These are phyloP conservation scores for Bombus sylvicola DNA, from an alignment of 1,140 invertebrate species.

Conservation along the genomic window DNA sequence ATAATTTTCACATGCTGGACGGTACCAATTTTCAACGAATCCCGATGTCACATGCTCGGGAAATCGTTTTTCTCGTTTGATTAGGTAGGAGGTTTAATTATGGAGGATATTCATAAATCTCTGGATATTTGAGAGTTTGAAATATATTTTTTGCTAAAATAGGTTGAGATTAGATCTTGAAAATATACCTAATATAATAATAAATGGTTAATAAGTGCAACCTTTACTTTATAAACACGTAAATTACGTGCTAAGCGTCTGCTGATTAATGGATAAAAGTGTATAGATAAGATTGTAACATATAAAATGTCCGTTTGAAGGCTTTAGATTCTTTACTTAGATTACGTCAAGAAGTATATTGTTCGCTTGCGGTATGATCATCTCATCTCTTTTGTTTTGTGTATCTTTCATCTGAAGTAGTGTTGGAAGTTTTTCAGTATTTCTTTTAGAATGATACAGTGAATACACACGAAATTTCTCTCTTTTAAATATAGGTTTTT, in stretches of 20 bases:
- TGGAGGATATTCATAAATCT: too few species aligned
- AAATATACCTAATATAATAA: too few species aligned
- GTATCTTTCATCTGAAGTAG: background rate
- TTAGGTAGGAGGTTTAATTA: background rate
- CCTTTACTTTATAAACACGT: background rate
- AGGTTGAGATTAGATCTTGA: background rate
- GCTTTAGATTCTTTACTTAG: background rate
- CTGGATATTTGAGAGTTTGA: background rate
- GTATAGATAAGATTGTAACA: too few species aligned
- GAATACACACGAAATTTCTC: background rate
- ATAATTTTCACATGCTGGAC: slow-evolving; percentile 56
- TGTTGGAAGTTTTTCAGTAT: background rate
- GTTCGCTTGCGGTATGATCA: background rate
- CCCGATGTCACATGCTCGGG: background rate
- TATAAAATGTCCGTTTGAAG: too few species aligned
- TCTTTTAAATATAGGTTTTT: background rate
- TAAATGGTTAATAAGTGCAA: background rate
- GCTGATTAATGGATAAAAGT: background rate
- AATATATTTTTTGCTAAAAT: background rate
- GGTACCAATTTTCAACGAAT: slow-evolving; percentile 6
- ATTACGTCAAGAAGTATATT: background rate
- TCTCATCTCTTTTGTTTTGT: background rate
- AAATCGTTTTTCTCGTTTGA: background rate
- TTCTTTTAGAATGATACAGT: background rate
- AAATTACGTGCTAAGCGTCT: background rate